A percentile compares a stretch with the other conserved stretches of the same genome.
These are phyloP conservation scores for Falco peregrinus DNA, from an alignment of 2,797 vertebrate genomes.

Conservation along the genomic window DNA sequence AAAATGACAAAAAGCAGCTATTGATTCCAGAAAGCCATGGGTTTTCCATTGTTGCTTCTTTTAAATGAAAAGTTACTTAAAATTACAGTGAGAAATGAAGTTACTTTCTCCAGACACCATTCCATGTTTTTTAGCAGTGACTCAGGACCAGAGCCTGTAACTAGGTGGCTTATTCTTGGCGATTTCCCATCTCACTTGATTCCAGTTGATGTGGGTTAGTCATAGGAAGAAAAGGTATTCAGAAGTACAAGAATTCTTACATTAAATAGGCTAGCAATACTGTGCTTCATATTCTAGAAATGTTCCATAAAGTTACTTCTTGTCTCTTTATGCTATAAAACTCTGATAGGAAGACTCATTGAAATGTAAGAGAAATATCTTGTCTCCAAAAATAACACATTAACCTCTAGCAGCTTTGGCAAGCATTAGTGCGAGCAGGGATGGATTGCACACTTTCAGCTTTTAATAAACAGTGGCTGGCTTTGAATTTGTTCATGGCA, in stretches of 20 bases:
- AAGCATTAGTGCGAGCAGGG: neutral
- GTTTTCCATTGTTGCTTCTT: neutral
- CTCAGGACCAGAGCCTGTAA: neutral
- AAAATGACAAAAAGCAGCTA: neutral
- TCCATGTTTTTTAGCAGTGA: neutral
- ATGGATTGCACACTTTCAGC: neutral
- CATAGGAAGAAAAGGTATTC: neutral
- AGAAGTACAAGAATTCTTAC: neutral
- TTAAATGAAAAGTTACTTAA: neutral
- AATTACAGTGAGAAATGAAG: neutral
- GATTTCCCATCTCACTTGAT: neutral
- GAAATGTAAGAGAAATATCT: neutral
- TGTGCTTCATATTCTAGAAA: neutral
- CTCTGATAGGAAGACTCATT: neutral
- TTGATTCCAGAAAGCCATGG: accelerated
- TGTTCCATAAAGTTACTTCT: neutral
- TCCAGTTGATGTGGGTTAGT: neutral
- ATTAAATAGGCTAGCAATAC: neutral
- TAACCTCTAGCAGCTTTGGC: neutral
- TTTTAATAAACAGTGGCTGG: neutral
- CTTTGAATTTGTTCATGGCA: neutral
- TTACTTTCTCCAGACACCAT: neutral
- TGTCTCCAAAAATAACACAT: neutral
- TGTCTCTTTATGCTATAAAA: neutral
- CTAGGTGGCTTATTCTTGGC: neutral